These are phyloP conservation scores for Xyrichtys novacula DNA, from an alignment of 2,797 vertebrate species.

Conservation along the genomic window DNA sequence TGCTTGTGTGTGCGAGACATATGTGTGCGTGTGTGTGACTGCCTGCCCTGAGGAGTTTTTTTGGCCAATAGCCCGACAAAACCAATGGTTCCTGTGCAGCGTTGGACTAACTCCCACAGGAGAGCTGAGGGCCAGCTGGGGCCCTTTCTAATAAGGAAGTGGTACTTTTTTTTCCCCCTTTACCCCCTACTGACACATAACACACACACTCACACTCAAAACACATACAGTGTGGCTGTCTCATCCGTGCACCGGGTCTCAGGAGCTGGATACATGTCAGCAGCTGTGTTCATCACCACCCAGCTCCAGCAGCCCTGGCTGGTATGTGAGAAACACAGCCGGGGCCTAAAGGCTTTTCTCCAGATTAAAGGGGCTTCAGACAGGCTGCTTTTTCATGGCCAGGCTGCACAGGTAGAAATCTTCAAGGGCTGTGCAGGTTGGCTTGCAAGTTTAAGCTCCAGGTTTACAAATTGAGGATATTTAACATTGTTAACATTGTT, in stretches of 20 bases:
- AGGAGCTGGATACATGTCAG: conserved; percentile 69
- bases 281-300: conserved; percentile 77
- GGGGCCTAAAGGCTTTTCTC: conserved; percentile 72
- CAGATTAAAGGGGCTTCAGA: conserved; percentile 65
- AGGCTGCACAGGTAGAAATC: conserved; percentile 58
- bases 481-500: not conserved
- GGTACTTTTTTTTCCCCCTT: conserved; percentile 70
- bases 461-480: not conserved
- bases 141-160: conserved; percentile 78
- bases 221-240: conserved; percentile 45
- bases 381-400: conserved; percentile 44
- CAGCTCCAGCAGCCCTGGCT: conserved; percentile 59
- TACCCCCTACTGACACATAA: conserved; percentile 55
- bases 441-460: not conserved
- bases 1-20: conserved; percentile 50
- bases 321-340: conserved; percentile 75
- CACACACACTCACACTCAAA: conserved; percentile 46
- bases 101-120: conserved; percentile 69
- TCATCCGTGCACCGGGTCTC: conserved; percentile 40
- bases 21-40: conserved; percentile 57
- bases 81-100: conserved; percentile 74
- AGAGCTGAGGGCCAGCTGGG: conserved; percentile 75
- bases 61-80: conserved; percentile 76
- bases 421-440: conserved; percentile 21
- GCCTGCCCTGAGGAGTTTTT: conserved; percentile 70